Conservation (phyloP, 2,888 invertebrate genomes). For the Trissolcus brochymenae region DNA sequence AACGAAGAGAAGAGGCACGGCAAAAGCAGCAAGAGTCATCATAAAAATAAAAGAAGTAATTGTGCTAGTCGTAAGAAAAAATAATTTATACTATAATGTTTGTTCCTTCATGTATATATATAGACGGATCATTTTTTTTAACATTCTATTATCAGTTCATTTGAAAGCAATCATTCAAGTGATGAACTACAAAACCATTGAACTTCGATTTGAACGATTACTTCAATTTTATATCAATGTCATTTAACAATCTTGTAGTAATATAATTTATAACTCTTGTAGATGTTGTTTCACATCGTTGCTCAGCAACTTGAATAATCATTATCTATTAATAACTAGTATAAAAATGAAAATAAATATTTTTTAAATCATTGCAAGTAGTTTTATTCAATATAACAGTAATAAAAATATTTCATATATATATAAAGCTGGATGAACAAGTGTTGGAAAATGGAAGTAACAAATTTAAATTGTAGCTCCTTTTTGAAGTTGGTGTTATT, state of each 20-base stretch:
- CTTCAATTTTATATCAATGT: constrained; percentile 4
- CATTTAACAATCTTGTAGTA: background rate
- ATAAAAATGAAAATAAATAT: background rate
- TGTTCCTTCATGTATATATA: constrained; percentile 17
- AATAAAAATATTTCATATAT: background rate
- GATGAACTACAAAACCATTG: background rate
- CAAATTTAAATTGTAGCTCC: no score
- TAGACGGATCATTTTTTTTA: background rate
- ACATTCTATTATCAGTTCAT: background rate
- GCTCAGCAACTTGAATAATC: no score
- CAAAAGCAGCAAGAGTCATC: constrained; percentile 22
- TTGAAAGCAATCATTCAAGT: background rate
- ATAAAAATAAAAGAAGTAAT: constrained; percentile 54
- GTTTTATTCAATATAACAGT: no score
- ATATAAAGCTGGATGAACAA: background rate
- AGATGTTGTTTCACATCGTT: no score
- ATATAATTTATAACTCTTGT: no score
- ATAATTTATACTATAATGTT: constrained; percentile 25
- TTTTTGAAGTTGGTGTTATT: background rate
- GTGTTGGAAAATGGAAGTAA: background rate
- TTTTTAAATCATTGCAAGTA: constrained; percentile 1
- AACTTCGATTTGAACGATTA: background rate
- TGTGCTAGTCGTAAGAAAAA: constrained; percentile 63
- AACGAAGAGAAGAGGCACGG: constrained; percentile 43
- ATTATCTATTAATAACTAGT: no score